Base-by-base conservation (phyloP, 2,888 invertebrate genomes). In the Torymus aiolomorphi region DNA sequence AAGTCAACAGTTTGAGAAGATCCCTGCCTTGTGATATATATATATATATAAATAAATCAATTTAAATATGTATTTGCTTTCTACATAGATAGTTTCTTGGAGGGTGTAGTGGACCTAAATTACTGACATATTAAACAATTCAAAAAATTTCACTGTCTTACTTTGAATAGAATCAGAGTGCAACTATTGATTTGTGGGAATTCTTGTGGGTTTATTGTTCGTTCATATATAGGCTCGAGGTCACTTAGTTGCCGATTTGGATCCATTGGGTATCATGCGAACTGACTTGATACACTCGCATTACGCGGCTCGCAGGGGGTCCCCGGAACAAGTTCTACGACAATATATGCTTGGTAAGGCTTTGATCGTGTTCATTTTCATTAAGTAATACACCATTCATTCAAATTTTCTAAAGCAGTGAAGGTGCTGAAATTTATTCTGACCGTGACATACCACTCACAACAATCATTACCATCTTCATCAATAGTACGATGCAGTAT, bases 171-270 rank as follows among this genome's bases (percentile, higher is more conserved):
- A 42, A 42, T 42, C 42, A 42, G 8, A 42, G 42, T 42, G 42
- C 20, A 61, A 20, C 59, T 75, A 78, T 74, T 82, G 71, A 76
- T 77, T 56, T 79, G 78, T 80, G 82, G 82, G 62, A 70, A 65
- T 75, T 81, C 82, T 83, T 85, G 84, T 85, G 86, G 87, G 85
- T 70, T 42, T 42, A 81, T 84, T 87, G 85, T 88, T 88, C 85
- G 85, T 88, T 89, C 85, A 82, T 84, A 87, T 88, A 87, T 93
- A 97, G 97, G 95, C 96, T 91, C 95, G 97, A 91, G 98, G 97
- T 90, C 97, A 98, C 93, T 95, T 97, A 92, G 95, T 96, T 88
- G 96, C 97, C 86, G 95, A 96, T 90, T 92, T 98, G 93, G 98
- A 98, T 93, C 98, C 98, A 86, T 94, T 98, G 91, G 96, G 95